These are phyloP conservation scores for Heliconius congener DNA, from an alignment of 1,140 invertebrate species.

Conservation along the genomic window DNA sequence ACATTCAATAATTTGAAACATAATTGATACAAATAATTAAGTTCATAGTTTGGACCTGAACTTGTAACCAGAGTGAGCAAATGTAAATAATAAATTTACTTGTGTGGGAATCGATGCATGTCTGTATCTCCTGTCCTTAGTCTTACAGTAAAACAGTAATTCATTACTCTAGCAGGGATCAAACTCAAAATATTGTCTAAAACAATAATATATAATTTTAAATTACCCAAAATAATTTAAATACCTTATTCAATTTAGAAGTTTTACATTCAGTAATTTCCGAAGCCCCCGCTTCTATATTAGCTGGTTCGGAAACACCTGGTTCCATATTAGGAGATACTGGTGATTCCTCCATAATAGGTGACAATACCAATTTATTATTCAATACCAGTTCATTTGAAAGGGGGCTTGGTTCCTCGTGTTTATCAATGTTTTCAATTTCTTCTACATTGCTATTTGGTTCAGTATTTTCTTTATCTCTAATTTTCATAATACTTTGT, in stretches of 20 bases:
- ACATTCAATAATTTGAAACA: too few relatives aligned
- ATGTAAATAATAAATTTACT: too few relatives aligned
- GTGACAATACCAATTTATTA: conserved; percentile 50
- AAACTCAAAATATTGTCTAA: too few relatives aligned
- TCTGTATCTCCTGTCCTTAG: too few relatives aligned
- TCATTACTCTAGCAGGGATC: too few relatives aligned
- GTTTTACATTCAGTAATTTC: conserved; percentile 56
- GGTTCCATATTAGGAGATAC: conserved; percentile 27
- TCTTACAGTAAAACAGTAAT: too few relatives aligned
- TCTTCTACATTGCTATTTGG: conserved; percentile 48
- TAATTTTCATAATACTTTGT: conserved; percentile 81
- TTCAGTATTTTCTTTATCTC: conserved; percentile 50
- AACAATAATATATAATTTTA: background rate
- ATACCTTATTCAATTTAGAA: conserved; percentile 59
- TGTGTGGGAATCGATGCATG: too few relatives aligned
- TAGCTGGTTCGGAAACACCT: conserved; percentile 46
- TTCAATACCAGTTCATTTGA: conserved; percentile 48
- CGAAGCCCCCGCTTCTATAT: conserved; percentile 30
- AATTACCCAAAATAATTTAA: background rate
- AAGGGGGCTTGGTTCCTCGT: conserved; percentile 41
- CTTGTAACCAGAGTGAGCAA: too few relatives aligned
- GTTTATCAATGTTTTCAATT: conserved; percentile 54
- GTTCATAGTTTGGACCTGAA: too few relatives aligned
- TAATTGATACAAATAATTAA: too few relatives aligned
- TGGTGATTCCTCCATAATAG: conserved; percentile 48